These are phyloP conservation scores for Ochotona princeps DNA, from an alignment of 2,113 vertebrate species.

Conservation along the genomic window DNA sequence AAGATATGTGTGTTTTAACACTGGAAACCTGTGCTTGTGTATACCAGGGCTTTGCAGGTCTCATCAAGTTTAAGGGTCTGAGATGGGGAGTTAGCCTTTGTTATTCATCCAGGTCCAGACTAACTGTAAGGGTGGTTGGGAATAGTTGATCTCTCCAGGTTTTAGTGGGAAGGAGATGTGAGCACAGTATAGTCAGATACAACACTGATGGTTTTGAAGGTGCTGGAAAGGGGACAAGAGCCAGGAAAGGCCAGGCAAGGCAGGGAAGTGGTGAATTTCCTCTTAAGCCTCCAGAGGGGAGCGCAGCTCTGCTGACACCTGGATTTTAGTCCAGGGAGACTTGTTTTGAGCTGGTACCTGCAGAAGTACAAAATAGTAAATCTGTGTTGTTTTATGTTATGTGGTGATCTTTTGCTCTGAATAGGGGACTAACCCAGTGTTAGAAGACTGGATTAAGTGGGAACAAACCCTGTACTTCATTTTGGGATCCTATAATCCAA, in stretches of 20 bases:
- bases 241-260: neutral
- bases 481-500: conserved; percentile 5
- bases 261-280: neutral
- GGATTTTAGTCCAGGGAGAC: neutral
- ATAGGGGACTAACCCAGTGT: neutral
- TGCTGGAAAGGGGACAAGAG: neutral
- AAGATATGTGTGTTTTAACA: neutral
- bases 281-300: neutral
- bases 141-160: neutral
- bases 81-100: neutral
- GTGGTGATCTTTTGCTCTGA: neutral
- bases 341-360: neutral
- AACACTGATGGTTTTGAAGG: neutral
- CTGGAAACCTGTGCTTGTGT: neutral
- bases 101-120: neutral
- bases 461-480: neutral
- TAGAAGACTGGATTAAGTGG: neutral
- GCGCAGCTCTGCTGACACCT: neutral
- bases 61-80: neutral
- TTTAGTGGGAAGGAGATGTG: neutral
- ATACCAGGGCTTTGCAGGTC: neutral
- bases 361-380: neutral
- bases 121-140: neutral
- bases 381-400: neutral
- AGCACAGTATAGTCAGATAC: neutral